Conservation (phyloP, 2,888 invertebrate genomes). For the Geophilus truncorum region DNA sequence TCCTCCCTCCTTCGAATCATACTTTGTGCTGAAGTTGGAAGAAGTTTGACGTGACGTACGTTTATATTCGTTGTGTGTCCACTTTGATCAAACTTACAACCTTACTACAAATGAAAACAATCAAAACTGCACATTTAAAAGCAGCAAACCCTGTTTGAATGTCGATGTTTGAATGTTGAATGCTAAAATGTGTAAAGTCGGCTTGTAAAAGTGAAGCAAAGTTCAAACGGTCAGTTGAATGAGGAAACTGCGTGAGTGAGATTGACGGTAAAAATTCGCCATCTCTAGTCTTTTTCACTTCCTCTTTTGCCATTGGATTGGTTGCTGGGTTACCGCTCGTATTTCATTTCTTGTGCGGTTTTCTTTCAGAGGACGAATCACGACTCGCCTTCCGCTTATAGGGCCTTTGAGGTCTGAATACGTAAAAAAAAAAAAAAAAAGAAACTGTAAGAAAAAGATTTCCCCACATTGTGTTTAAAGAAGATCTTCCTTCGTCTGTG, state of each 20-base stretch:
- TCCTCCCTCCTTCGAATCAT: background rate
- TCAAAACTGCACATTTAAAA: background rate
- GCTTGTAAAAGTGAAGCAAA: background rate
- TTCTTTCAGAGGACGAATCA: background rate
- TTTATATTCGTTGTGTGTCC: constrained; percentile 24
- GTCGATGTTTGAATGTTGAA: background rate
- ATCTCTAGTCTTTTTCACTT: background rate
- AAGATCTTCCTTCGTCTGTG: too few relatives aligned
- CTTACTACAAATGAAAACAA: background rate
- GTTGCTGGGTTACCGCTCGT: background rate
- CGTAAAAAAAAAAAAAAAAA: background rate
- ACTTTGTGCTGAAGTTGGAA: background rate
- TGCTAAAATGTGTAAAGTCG: background rate
- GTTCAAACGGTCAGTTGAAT: background rate
- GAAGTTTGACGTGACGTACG: background rate
- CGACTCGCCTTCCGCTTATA: background rate
- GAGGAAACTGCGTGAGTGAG: background rate
- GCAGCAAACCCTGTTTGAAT: background rate
- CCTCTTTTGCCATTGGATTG: background rate
- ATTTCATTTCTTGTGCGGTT: background rate
- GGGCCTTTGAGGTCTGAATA: background rate
- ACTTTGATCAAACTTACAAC: background rate
- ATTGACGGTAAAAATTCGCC: background rate
- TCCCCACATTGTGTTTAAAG: background rate
- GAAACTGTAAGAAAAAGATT: background rate